Percentiles rank a stretch among this genome's conserved stretches.
Conservation (phyloP, 2,888 invertebrate genomes). For the Sepioteuthis lessoniana region DNA sequence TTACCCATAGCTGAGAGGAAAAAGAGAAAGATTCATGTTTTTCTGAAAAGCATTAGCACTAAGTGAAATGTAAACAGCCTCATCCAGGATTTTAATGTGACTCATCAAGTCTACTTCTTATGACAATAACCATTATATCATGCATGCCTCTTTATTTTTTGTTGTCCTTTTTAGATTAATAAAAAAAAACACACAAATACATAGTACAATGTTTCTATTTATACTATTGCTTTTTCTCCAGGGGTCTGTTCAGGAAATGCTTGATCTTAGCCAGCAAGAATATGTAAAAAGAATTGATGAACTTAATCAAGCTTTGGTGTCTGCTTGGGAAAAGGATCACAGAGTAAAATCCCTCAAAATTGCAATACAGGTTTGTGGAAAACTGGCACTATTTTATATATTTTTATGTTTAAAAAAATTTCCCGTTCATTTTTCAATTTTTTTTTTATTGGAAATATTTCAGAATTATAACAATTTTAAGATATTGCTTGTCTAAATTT, state of each 20-base stretch:
- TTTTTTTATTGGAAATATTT: neutral
- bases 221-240: constrained; percentile 49
- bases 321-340: constrained; percentile 95
- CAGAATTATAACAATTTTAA: neutral
- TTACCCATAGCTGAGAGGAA: too few relatives aligned
- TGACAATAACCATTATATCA: too few relatives aligned
- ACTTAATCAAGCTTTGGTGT: constrained; percentile 90
- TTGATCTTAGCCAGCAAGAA: constrained; percentile 93
- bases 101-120: too few relatives aligned
- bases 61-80: too few relatives aligned
- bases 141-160: too few relatives aligned
- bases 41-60: too few relatives aligned
- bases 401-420: neutral
- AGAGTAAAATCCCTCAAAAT: constrained; percentile 93
- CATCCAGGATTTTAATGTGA: too few relatives aligned
- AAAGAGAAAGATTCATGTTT: too few relatives aligned
- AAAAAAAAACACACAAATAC: neutral
- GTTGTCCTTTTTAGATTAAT: too few relatives aligned
- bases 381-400: neutral
- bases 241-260: constrained; percentile 84
- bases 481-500: neutral
- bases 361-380: constrained; percentile 83
- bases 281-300: constrained; percentile 91
- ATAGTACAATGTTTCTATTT: too few relatives aligned
- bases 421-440: neutral